A percentile compares a stretch with the other conserved stretches of the same genome.
These are phyloP conservation scores for Sinhomidia bicolor DNA, from an alignment of 2,888 invertebrate genomes.

Conservation along the genomic window DNA sequence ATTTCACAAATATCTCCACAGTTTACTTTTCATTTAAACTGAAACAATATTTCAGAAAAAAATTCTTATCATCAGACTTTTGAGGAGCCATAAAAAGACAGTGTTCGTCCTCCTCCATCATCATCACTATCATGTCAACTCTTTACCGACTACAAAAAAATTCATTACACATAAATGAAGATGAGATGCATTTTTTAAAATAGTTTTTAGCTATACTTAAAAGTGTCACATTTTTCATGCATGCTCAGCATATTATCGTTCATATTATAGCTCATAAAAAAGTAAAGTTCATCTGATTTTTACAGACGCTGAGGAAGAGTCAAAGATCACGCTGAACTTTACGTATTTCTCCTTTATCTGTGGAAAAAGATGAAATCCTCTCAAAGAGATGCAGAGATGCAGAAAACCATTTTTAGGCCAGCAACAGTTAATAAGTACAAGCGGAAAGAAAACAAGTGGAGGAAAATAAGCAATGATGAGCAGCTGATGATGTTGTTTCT, in stretches of 20 bases:
- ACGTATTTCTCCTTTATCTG: conserved; percentile 7
- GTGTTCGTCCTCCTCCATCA: background rate
- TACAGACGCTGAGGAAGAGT: conserved; percentile 33
- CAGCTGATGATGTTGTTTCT: conserved; percentile 46
- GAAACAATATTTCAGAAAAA: conserved; percentile 37
- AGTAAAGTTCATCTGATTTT: conserved; percentile 32
- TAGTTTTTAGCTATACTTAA: background rate
- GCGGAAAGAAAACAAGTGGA: background rate
- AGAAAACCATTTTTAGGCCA: conserved; percentile 47
- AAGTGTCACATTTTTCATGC: conserved; percentile 51
- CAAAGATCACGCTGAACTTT: conserved; percentile 11
- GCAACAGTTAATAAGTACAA: conserved; percentile 17
- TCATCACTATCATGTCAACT: conserved; percentile 12
- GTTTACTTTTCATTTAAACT: background rate
- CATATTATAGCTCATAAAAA: background rate
- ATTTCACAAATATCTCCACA: background rate
- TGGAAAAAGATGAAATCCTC: conserved; percentile 1
- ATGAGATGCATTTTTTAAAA: conserved; percentile 33
- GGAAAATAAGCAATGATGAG: conserved; percentile 14
- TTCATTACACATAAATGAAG: background rate
- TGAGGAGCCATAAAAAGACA: background rate
- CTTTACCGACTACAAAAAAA: background rate
- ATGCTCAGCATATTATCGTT: conserved; percentile 21
- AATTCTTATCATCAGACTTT: background rate
- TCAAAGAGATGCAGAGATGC: background rate